These are phyloP conservation scores for Cheirogaleus medius DNA, from an alignment of 2,113 vertebrate species.

Conservation along the genomic window DNA sequence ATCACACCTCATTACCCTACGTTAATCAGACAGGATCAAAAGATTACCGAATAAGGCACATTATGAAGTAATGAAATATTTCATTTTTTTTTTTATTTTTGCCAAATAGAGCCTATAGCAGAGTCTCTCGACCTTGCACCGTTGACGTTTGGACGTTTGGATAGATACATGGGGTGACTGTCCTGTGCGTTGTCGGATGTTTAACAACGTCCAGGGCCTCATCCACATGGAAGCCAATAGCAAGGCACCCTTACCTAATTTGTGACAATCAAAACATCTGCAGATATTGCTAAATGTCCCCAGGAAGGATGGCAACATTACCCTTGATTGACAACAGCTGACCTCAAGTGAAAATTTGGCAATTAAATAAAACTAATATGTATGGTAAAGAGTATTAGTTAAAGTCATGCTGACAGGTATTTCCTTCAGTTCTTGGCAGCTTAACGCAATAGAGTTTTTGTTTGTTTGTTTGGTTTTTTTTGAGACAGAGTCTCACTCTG, in stretches of 20 bases:
- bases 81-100: neutral
- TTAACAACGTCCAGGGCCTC: neutral
- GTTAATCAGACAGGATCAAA: neutral
- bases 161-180: fast-evolving
- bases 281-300: neutral
- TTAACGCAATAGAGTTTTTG: neutral
- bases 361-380: neutral
- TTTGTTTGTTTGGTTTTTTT: no score
- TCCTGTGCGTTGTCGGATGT: neutral
- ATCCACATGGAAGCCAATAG: neutral
- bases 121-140: no score
- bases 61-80: neutral
- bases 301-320: neutral
- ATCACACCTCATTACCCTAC: neutral
- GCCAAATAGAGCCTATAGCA: neutral
- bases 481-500: no score
- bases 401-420: neutral
- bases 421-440: neutral
- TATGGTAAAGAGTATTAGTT: neutral
- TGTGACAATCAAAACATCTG: neutral
- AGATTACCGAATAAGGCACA: neutral
- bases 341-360: neutral
- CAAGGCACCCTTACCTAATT: neutral
- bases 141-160: neutral
- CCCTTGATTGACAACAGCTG: neutral